Evolutionary conservation across 2,113 vertebrate genomes (phyloP), one percentile per base, ranked within the genome.

Genomic region (Vulpes lagopus): DNA sequence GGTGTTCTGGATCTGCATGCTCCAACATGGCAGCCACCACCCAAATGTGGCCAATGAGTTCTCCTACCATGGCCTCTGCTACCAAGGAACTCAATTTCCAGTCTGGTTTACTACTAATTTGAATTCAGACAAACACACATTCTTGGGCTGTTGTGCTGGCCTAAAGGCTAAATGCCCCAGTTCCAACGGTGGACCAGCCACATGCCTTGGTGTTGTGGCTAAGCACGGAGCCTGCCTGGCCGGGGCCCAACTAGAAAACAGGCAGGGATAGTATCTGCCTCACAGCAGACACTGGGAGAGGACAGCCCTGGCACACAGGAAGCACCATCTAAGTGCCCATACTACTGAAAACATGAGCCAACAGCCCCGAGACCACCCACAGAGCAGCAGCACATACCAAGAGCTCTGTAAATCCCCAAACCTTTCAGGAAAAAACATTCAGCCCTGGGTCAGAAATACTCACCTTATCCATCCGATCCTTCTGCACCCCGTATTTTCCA

Each of bases 391-490:
- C 2, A 8, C 51, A 15, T 2, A 0, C 30, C 25, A 0, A 38
- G 27, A 10, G n/a, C 76, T 1, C 17, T 76, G 14, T 20, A 8
- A 11, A 10, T 3, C 19, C 20, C 11, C 30, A 2, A 55, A 91
- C 20, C 15, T 17, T 17, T 0, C 0, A 3, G 7, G 76, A 10
- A 8, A 11, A 9, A 16, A 11, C 14, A 3, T 9, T 8, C 8
- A 0, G 8, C 22, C 32, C 0, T 0, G 0, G 25, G 1, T 49
- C 0, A 1, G 79, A 43, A 2, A 1, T 2, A 11, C 95, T 93
- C 94, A 99, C 99, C 99, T 99, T 99, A 93, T 99, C 99, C 99
- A 99, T 99, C 1, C 99, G 98, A 96, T 99, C 99, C 60, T 99
- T 99, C 99, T 99, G 99, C 32, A 99, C 99, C 0, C 99, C 99